phyloP scores from a whole-genome alignment of 2,888 invertebrate species.

The Watsonalla cultraria region DNA sequence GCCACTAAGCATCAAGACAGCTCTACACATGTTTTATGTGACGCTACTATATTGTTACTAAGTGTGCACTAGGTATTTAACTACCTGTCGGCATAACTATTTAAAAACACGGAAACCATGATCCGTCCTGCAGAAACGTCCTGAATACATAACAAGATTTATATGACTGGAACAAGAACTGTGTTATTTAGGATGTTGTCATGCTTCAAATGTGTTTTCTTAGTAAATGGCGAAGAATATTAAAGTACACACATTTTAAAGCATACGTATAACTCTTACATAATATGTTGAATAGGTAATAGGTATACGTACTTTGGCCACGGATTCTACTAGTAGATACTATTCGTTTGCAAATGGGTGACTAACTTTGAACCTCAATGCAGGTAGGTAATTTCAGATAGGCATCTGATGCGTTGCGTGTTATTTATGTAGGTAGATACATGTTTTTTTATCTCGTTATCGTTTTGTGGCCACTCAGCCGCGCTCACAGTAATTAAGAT shows the following conservation, averaged over 20 bases:
- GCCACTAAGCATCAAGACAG: conserved; percentile 5
- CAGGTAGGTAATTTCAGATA: not conserved
- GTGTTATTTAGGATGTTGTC: too few species aligned
- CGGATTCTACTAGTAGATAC: not conserved
- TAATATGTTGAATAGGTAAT: too few species aligned
- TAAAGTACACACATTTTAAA: too few species aligned
- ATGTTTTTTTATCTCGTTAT: not conserved
- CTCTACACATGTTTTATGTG: not conserved
- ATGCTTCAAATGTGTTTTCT: too few species aligned
- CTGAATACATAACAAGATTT: too few species aligned
- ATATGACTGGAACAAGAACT: too few species aligned
- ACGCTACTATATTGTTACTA: not conserved
- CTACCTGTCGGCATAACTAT: not conserved
- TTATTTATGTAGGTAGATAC: not conserved
- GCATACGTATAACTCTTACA: too few species aligned
- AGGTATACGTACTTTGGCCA: too few species aligned
- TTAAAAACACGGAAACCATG: not conserved
- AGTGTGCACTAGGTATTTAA: not conserved
- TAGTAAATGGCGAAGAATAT: too few species aligned
- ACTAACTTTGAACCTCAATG: not conserved
- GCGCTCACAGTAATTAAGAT: not conserved
- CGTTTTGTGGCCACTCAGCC: not conserved
- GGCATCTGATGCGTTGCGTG: not conserved
- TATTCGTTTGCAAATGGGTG: not conserved
- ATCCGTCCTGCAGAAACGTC: too few species aligned